Base-by-base conservation (phyloP, 2,113 vertebrate genomes). In the Limanda limanda region DNA sequence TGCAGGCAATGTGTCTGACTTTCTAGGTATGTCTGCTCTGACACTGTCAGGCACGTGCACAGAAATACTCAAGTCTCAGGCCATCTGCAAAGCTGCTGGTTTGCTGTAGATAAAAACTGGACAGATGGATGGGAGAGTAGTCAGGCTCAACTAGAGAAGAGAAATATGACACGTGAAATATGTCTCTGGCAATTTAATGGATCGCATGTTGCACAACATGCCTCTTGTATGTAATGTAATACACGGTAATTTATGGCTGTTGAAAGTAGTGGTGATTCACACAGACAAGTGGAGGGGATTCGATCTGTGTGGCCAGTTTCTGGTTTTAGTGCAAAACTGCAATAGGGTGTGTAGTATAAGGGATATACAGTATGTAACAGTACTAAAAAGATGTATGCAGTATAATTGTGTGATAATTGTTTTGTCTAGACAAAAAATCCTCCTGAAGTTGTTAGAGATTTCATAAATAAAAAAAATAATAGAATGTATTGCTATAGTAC, bases 21-120 rank as follows among this genome's bases (percentile, higher is more conserved):
- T 98, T 88, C 94, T 99, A 81, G 96, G 97, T 98, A 87, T 69
- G 94, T 45, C 10, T 7, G 6, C 31, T 7, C 31, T 47, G 75
- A 86, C 45, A 48, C 7, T 27, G 59, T 21, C 65, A 20, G 35
- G 2, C 77, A 67, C 64, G 37, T 58, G 64, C 7, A 13, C 74
- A 27, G 60, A 58, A n/a, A 37, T 17, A 40, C 24, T 20, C 47
- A 76, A 13, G 42, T 15, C 11, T 37, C 7, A 23, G 0, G 1
- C 18, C 37, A 63, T 40, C 63, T 54, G 51, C 57, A 48, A 52
- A 42, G 45, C 13, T 3, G 9, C 35, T 1, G 45, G 24, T 31
- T 68, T 23, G 42, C 25, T 5, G 61, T 18, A 52, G n/a, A n/a
- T 60, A 63, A 25, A 61, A 24, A 63, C 9, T 2, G 14, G 37